Base-by-base conservation (phyloP, 1,140 invertebrate genomes). In the Portunus trituberculatus region DNA sequence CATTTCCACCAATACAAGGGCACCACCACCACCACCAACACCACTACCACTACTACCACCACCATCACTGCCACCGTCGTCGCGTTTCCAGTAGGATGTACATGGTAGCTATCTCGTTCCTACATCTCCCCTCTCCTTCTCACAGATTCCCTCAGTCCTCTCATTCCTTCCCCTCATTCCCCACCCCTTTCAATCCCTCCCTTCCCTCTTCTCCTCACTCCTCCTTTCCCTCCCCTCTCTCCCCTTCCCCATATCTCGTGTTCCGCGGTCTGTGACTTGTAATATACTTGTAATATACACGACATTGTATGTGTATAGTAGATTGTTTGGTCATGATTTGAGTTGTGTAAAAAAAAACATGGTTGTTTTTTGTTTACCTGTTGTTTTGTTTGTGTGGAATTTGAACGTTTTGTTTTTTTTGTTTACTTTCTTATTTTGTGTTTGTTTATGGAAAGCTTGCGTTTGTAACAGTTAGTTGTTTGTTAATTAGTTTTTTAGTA, bases 341-440 rank as follows among this genome's bases (percentile, higher is more conserved):
- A 20, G 29, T 32, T 39, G 84, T 87, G 84, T 87, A 87, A 12
- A 32, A 82, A 32, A 87, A 32, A 87, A 87, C 82, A n/a, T 39
- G 84, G 28, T 32, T 87, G 84, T 4, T 16, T 82, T 87, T 87
- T 25, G 31, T 39, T 39, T 32, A 14, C 4, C 10, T 84, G 76
- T 32, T 84, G 83, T 84, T 28, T 84, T 84, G 83, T 84, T 84
- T 84, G 84, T 87, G 84, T 87, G 84, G n/a, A 84, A 32, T 32
- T 39, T 32, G 31, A 87, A 2, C 84, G 39, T 76, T 76, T 76
- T 76, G 20, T 88, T 88, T 39, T 25, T 39, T 88, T 16, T 88
- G 87, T 48, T 39, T 88, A 10, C 3, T 39, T 32, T 0, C 20
- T 16, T 14, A 4, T 14, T 31, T 3, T 59, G 3, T 12, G 10